Conservation (phyloP, 2,113 vertebrate genomes). For the Sylvietta virens region DNA sequence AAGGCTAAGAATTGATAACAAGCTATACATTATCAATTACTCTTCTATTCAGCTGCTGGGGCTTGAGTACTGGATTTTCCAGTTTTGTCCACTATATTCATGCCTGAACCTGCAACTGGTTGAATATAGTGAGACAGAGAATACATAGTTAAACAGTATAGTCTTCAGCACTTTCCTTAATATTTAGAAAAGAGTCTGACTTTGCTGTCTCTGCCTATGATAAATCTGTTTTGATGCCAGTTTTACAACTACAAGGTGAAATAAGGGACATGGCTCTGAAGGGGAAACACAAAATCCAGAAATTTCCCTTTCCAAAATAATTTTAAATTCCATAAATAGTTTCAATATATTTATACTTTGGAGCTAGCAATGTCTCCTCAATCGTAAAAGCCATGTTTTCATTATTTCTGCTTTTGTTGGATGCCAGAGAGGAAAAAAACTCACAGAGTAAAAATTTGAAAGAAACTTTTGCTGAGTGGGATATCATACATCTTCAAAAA, state of each 20-base stretch:
- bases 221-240: not conserved
- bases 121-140: not conserved
- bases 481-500: not conserved
- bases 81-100: not conserved
- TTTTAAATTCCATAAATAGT: not conserved
- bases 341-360: not conserved
- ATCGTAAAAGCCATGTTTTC: not conserved
- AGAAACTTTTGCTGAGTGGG: not conserved
- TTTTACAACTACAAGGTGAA: not conserved
- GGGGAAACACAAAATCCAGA: not conserved
- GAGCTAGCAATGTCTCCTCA: not conserved
- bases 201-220: not conserved
- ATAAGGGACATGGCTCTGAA: not conserved
- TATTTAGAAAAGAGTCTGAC: not conserved
- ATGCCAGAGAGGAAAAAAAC: not conserved
- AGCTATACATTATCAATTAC: not conserved
- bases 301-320: not conserved
- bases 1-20: not conserved
- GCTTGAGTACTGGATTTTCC: not conserved
- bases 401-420: not conserved
- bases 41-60: not conserved
- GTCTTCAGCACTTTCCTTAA: not conserved
- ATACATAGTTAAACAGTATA: not conserved
- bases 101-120: not conserved
- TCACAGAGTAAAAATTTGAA: not conserved